Evolutionary conservation across 2,888 invertebrate species (phyloP).

Genomic region (Perizoma flavofasciatum): DNA sequence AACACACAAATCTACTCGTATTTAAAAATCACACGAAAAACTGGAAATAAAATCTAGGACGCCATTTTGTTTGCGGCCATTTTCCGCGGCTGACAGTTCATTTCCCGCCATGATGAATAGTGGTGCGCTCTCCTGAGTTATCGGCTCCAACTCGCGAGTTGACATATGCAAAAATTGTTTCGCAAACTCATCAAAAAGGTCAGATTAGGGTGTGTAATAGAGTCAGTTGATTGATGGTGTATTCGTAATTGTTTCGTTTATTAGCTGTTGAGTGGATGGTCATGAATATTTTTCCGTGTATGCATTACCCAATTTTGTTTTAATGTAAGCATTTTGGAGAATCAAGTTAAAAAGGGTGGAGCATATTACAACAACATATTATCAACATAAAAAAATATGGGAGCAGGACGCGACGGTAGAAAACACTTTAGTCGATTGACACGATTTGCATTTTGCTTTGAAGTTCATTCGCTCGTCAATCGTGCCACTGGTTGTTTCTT

Average conservation of each 20-base stretch:
- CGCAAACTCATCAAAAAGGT: slow-evolving; percentile 76
- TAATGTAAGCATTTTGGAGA: too few species aligned
- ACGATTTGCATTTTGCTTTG: too few species aligned
- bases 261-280: slow-evolving; percentile 38
- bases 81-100: slow-evolving; percentile 77
- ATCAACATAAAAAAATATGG: too few species aligned
- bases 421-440: too few species aligned
- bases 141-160: slow-evolving; percentile 67
- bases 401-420: too few species aligned
- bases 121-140: slow-evolving; percentile 68
- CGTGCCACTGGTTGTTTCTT: too few species aligned
- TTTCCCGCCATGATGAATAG: slow-evolving; percentile 80
- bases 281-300: slow-evolving; percentile 26
- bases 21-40: slow-evolving; percentile 7
- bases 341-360: too few species aligned
- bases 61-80: slow-evolving; percentile 68
- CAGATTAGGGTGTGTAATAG: slow-evolving; percentile 68
- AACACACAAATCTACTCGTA: not conserved
- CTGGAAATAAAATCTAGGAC: slow-evolving; percentile 38
- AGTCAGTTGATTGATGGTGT: slow-evolving; percentile 53
- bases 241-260: slow-evolving; percentile 39
- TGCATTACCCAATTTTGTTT: too few species aligned
- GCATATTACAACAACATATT: too few species aligned
- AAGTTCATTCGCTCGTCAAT: too few species aligned
- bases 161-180: slow-evolving; percentile 84